These are phyloP conservation scores for Aspidoscelis tigris DNA, from an alignment of 2,113 vertebrate species.

Conservation along the genomic window DNA sequence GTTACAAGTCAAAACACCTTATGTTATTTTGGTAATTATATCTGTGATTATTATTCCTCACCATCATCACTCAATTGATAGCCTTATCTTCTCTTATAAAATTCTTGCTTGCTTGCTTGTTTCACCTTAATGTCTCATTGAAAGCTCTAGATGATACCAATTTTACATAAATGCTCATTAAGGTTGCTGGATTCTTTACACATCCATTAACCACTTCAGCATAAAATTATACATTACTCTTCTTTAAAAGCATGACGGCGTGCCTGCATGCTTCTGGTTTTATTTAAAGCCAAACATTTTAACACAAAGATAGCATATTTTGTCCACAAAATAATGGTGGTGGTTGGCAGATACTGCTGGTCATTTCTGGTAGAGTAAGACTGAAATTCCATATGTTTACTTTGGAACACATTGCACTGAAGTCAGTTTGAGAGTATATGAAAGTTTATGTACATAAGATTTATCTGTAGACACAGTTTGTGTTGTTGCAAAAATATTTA, in stretches of 20 bases:
- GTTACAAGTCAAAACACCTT: no score
- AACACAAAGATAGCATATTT: slow-evolving; percentile 20
- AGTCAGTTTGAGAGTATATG: background rate
- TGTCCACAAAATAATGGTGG: background rate
- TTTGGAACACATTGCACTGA: background rate
- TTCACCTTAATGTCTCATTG: slow-evolving; percentile 12
- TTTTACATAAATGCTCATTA: slow-evolving; percentile 33
- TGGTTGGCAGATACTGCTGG: background rate
- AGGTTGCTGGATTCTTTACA: slow-evolving; percentile 1
- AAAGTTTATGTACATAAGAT: background rate
- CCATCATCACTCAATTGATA: background rate
- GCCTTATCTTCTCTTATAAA: slow-evolving; percentile 1
- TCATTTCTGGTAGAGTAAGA: slow-evolving; percentile 3
- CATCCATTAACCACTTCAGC: background rate
- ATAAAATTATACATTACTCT: slow-evolving; percentile 4
- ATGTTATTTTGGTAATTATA: no score
- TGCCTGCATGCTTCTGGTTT: slow-evolving; percentile 7
- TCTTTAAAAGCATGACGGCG: background rate
- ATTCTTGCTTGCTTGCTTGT: slow-evolving; percentile 24
- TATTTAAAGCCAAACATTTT: slow-evolving; percentile 19
- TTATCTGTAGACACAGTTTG: background rate
- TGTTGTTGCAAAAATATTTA: background rate
- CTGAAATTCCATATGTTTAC: background rate
- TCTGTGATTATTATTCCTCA: background rate
- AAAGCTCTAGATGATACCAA: slow-evolving; percentile 8